A percentile compares a stretch with the other conserved stretches of the same genome.
Conservation (phyloP, 1,140 invertebrate genomes). For the Pseudomyrmex flavicornis region DNA sequence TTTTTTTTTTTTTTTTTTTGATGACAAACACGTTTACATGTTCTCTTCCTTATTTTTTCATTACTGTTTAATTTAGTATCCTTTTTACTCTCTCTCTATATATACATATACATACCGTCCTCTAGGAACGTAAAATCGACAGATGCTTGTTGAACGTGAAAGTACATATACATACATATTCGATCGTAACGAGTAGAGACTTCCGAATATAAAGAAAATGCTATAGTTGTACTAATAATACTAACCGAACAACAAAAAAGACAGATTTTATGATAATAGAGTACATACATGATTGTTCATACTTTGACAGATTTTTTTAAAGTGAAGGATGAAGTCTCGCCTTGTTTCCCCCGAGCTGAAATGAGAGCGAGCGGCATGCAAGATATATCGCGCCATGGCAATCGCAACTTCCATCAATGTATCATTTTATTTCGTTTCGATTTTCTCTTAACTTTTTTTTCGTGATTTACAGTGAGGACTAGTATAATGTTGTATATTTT, state of each 20-base stretch:
- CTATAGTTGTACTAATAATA: conserved; percentile 67
- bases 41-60: conserved; percentile 37
- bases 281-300: conserved; percentile 82
- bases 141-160: conserved; percentile 43
- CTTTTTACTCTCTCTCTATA: conserved; percentile 17
- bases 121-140: conserved; percentile 19
- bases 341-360: conserved; percentile 77
- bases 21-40: conserved; percentile 32
- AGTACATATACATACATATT: background rate
- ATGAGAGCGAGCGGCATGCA: conserved; percentile 78
- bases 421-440: conserved; percentile 58
- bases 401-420: conserved; percentile 72
- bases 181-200: conserved; percentile 20
- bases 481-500: conserved; percentile 51
- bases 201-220: conserved; percentile 44
- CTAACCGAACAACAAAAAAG: conserved; percentile 24
- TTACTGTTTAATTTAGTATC: conserved; percentile 24
- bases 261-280: conserved; percentile 57
- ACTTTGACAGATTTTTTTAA: conserved; percentile 84
- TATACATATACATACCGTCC: conserved; percentile 6
- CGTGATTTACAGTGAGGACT: conserved; percentile 38
- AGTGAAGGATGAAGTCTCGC: conserved; percentile 83
- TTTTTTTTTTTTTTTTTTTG: too few species aligned
- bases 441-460: conserved; percentile 23
- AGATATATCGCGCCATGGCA: conserved; percentile 79